Evolutionary conservation across 1,140 invertebrate species (phyloP).

Genomic region (Rhopalosiphum maidis): DNA sequence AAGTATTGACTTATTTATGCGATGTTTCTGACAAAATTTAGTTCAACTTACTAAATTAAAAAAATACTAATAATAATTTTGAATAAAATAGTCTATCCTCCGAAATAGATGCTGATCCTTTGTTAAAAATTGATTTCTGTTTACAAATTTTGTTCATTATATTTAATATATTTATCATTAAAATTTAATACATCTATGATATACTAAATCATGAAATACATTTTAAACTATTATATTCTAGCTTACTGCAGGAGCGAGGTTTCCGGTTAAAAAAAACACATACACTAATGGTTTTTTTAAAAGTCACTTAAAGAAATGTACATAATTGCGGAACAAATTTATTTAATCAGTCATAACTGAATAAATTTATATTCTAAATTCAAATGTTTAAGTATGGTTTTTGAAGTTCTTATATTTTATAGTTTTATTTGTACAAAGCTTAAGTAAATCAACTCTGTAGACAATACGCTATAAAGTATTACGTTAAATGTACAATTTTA

Average conservation of each 20-base stretch:
- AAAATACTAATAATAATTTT: no score
- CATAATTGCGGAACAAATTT: no score
- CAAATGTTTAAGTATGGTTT: background rate
- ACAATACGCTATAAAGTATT: background rate
- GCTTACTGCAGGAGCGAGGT: background rate
- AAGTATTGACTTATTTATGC: no score
- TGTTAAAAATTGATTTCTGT: no score
- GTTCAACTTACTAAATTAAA: no score
- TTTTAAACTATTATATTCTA: background rate
- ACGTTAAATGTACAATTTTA: background rate
- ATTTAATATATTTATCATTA: no score
- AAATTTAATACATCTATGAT: no score
- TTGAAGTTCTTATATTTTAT: background rate
- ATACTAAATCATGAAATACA: background rate
- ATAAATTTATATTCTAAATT: background rate
- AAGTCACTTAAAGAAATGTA: background rate
- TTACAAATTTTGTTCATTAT: no score
- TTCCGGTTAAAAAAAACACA: no score
- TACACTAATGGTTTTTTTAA: background rate
- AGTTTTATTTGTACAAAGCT: background rate
- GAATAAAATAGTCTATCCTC: no score
- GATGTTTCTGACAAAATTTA: no score
- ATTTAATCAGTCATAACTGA: background rate
- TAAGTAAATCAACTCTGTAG: background rate
- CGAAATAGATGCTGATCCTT: no score